Percentiles rank a stretch among this genome's conserved stretches.
Evolutionary conservation across 1,140 invertebrate species (phyloP).

Genomic region (Zaprionus gabonicus): DNA sequence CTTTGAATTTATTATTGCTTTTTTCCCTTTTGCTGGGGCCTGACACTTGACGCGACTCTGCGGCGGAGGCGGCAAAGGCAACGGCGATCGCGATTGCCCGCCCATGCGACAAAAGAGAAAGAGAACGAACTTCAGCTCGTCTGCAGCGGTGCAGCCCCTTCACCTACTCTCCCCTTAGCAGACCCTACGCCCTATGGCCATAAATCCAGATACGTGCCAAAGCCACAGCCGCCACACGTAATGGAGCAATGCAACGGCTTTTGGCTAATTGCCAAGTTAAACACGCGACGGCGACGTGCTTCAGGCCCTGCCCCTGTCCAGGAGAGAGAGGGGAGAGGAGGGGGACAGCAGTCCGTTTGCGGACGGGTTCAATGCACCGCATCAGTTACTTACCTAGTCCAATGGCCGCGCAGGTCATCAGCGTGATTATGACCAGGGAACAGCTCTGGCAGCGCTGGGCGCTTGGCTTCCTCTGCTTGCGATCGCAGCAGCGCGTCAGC

Average conservation of each 20-base stretch:
- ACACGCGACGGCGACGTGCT: conserved; percentile 49
- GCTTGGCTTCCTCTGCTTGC: conserved; percentile 91
- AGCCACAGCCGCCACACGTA: conserved; percentile 47
- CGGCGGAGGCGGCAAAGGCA: not conserved
- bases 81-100: conserved; percentile 27
- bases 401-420: conserved; percentile 92
- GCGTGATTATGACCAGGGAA: conserved; percentile 91
- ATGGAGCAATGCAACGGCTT: conserved; percentile 44
- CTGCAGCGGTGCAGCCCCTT: not conserved
- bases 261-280: conserved; percentile 75
- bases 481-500: conserved; percentile 96
- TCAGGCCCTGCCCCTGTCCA: conserved; percentile 3
- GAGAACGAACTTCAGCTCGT: not conserved
- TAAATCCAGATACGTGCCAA: conserved; percentile 65
- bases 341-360: not conserved
- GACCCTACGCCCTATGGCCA: conserved; percentile 22
- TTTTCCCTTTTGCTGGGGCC: conserved; percentile 13
- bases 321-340: not conserved
- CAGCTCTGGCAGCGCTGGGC: conserved; percentile 91
- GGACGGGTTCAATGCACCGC: conserved; percentile 55
- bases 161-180: not conserved
- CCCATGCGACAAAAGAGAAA: conserved; percentile 1
- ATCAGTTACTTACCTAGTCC: conserved; percentile 85
- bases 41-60: conserved; percentile 34
- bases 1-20: conserved; percentile 10